Conservation (phyloP, 1,140 invertebrate genomes). For the Trachymyrmex cornetzi region DNA sequence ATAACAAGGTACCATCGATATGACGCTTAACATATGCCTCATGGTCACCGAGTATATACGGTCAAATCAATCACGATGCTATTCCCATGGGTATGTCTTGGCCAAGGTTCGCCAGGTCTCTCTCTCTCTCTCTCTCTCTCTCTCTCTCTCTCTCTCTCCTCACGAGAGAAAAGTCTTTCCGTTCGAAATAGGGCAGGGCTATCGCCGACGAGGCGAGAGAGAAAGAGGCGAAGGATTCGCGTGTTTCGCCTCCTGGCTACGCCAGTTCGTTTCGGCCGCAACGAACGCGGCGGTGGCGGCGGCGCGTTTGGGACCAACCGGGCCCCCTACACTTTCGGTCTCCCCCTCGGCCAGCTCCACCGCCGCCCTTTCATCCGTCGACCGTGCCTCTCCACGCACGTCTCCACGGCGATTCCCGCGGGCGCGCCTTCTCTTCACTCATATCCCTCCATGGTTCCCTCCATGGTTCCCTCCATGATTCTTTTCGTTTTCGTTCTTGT, state of each 20-base stretch:
- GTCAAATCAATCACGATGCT: constrained; percentile 37
- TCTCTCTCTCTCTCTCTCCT: background rate
- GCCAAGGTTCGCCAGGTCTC: constrained; percentile 36
- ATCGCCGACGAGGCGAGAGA: constrained; percentile 56
- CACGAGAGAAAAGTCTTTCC: background rate
- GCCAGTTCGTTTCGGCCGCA: constrained; percentile 59
- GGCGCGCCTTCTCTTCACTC: constrained; percentile 56
- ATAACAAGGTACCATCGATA: background rate
- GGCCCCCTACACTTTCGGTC: constrained; percentile 67
- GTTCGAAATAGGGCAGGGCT: constrained; percentile 54
- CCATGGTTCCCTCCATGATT: constrained; percentile 22
- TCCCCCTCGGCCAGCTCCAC: constrained; percentile 42
- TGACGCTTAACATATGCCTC: background rate
- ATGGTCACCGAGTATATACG: background rate
- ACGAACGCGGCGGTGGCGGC: constrained; percentile 62
- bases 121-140: background rate
- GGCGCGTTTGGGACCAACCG: constrained; percentile 67
- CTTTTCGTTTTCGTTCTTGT: constrained; percentile 39
- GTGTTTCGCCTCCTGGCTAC: constrained; percentile 63
- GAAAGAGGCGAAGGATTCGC: constrained; percentile 49
- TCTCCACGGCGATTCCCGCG: constrained; percentile 59
- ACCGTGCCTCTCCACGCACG: constrained; percentile 54
- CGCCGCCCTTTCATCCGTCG: constrained; percentile 63
- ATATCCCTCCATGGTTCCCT: constrained; percentile 23
- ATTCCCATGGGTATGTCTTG: background rate